Conservation (phyloP, 53 echinoderm and acorn worm genomes). For the Mesocentrotus franciscanus region DNA sequence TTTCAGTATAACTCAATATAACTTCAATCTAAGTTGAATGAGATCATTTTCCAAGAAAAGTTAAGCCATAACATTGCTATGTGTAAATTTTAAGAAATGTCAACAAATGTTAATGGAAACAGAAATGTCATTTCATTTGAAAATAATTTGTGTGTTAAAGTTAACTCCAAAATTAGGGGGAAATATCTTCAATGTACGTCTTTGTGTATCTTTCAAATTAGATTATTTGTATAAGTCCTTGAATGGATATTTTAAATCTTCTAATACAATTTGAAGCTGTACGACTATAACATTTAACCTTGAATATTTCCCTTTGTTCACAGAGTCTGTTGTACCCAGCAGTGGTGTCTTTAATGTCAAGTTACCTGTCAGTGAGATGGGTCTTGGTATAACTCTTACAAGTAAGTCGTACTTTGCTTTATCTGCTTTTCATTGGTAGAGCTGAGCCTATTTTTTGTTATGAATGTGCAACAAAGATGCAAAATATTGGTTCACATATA, state of each 20-base stretch:
- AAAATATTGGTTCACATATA: neutral
- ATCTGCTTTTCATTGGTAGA: neutral
- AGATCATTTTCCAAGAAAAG: no score
- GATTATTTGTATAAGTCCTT: neutral
- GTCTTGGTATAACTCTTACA: constrained; percentile 93
- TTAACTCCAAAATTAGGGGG: neutral
- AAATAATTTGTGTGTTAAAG: neutral
- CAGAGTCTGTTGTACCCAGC: constrained; percentile 97
- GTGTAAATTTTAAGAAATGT: no score
- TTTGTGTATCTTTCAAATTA: neutral
- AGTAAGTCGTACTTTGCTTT: constrained; percentile 71
- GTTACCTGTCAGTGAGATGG: constrained; percentile 88
- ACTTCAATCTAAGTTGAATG: no score
- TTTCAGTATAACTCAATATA: neutral
- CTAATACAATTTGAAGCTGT: neutral
- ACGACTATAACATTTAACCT: neutral
- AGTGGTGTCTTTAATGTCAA: constrained; percentile 96
- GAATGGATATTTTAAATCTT: no score
- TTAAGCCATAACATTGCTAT: no score
- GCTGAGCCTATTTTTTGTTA: neutral
- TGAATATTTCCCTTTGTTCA: neutral
- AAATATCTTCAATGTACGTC: neutral
- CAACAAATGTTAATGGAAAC: no score
- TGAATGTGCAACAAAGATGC: neutral
- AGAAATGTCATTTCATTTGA: neutral